Base-by-base conservation (phyloP, 2,888 invertebrate species). In the Plebejus argus region DNA sequence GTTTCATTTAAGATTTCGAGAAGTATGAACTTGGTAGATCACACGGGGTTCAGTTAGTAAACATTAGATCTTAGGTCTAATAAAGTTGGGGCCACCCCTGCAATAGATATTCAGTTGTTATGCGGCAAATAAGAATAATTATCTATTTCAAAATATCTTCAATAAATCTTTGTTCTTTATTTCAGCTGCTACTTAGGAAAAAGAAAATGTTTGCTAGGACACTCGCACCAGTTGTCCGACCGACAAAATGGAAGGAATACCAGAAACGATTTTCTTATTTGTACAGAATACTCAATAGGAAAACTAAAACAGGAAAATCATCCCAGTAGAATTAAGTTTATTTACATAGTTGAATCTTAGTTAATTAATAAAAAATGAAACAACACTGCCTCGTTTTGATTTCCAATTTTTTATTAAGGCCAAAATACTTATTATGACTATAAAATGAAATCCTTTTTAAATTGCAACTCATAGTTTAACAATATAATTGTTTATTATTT, bases 211-310 rank as follows among this genome's bases (percentile, higher is more conserved):
- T 96, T 83, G 86, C 90, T 0, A 89, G 92, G 78, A 96, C 96
- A 33, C 87, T 89, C 8, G 95, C 95, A 80, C 96, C 96, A 1
- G 77, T 94, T 39, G 93, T 94, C 0, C 95, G 96, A 79, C 98
- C 98, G 1, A 96, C 96, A 0, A 97, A 97, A 86, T 98, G 97
- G 97, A 95, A 95, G 79, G 94, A 97, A 0, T 85, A 98, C 80
- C 89, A 96, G 70, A 97, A 97, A 84, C 94, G 98, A 76, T 95
- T 98, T 61, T 91, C 91, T 45, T 97, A 95, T 88, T 91, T 98
- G 76, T 97, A 98, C 82, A 96, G 94, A 86, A 97, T 95, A 88
- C 93, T 98, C 15, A 98, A 98, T 89, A 95, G 96, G 78, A 97
- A 98, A 89, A 97, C 97, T 0, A 97, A 96, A 90, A 97, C 97